Conservation (phyloP, 2,888 invertebrate genomes). For the Eupeodes luniger region DNA sequence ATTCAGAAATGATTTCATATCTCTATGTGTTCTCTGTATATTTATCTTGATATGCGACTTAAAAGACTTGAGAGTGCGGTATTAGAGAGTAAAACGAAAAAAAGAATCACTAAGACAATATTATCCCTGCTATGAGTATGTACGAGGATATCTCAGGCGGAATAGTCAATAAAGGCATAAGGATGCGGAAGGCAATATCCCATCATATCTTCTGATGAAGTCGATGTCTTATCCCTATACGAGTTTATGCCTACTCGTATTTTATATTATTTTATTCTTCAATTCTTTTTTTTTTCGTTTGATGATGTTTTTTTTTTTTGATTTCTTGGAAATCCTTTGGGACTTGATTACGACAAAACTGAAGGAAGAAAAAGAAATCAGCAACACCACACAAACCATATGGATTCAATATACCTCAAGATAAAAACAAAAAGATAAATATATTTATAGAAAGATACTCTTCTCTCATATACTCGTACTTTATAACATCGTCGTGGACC, state of each 20-base stretch:
- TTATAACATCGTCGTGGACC: conserved; percentile 11
- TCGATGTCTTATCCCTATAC: too few species aligned
- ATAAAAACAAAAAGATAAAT: conserved; percentile 43
- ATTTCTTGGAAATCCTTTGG: conserved; percentile 56
- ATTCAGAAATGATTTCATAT: conserved; percentile 33
- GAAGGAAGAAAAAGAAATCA: neutral
- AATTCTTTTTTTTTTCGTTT: neutral
- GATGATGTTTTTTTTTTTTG: neutral
- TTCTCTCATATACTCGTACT: neutral
- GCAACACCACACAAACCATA: conserved; percentile 26
- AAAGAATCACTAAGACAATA: conserved; percentile 43
- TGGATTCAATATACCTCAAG: conserved; percentile 55
- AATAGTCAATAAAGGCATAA: conserved; percentile 49
- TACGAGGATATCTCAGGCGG: neutral
- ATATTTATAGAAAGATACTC: conserved; percentile 1
- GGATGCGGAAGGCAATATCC: conserved; percentile 38
- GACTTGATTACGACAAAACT: conserved; percentile 65
- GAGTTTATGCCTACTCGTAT: neutral
- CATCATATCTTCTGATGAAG: neutral
- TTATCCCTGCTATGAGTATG: conserved; percentile 18
- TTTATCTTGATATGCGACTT: conserved; percentile 10
- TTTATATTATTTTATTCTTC: neutral
- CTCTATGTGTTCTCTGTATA: neutral
- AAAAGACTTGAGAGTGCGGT: conserved; percentile 8
- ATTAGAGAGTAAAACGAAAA: neutral